These are phyloP conservation scores for Potamarius usumacintae DNA, from an alignment of 2,113 vertebrate genomes.

Conservation along the genomic window DNA sequence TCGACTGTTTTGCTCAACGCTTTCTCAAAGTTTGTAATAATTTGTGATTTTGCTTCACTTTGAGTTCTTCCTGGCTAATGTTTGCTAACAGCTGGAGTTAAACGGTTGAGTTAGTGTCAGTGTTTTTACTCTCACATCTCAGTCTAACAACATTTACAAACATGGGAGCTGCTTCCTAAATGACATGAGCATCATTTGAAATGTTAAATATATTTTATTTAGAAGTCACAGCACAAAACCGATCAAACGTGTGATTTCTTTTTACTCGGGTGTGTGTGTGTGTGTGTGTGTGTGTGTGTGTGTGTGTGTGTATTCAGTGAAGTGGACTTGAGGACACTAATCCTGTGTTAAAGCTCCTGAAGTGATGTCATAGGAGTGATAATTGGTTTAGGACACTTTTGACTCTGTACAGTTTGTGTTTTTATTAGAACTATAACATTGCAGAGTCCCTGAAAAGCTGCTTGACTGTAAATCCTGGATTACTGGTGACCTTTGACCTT, in stretches of 20 bases:
- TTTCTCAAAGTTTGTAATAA: too few species aligned
- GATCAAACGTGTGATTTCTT: neutral
- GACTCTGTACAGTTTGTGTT: neutral
- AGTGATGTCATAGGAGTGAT: neutral
- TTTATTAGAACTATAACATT: neutral
- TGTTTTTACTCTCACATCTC: neutral
- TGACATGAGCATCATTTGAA: neutral
- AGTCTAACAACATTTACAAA: neutral
- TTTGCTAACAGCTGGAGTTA: neutral
- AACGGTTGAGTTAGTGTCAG: neutral
- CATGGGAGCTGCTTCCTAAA: neutral
- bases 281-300: neutral
- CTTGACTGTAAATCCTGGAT: neutral
- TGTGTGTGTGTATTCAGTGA: neutral
- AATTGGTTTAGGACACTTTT: neutral
- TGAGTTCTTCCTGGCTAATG: neutral
- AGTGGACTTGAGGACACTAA: too few species aligned
- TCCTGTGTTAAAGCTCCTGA: neutral
- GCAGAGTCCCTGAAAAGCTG: neutral
- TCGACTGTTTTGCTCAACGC: too few species aligned
- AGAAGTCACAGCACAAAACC: neutral
- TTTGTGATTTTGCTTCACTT: neutral
- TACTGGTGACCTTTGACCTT: slow-evolving; percentile 3
- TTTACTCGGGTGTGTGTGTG: neutral
- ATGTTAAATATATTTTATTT: neutral